Evolutionary conservation across 2,888 invertebrate species (phyloP).

Genomic region (Dolichomitus sp.): DNA sequence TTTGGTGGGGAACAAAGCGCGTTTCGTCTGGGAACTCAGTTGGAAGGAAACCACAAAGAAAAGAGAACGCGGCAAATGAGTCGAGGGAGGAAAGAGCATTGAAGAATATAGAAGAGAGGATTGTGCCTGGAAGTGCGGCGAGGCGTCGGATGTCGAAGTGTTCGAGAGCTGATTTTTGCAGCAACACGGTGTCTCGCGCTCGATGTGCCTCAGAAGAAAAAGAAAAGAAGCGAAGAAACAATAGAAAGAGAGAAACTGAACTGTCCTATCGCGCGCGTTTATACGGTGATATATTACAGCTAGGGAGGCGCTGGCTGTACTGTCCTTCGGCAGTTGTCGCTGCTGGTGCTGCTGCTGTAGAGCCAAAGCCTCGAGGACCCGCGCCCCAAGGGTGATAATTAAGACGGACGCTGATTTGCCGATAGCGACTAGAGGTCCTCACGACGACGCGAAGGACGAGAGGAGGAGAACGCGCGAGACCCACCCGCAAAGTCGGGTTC

Average conservation of each 20-base stretch:
- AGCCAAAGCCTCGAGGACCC: conserved; percentile 50
- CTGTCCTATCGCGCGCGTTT: conserved; percentile 44
- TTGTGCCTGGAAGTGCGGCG: conserved; percentile 7
- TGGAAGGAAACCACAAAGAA: conserved; percentile 20
- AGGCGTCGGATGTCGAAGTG: conserved; percentile 2
- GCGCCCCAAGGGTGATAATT: conserved; percentile 83
- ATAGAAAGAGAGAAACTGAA: conserved; percentile 2
- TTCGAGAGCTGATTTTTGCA: conserved; percentile 26
- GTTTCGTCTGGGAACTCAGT: conserved; percentile 19
- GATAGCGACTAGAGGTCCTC: conserved; percentile 75
- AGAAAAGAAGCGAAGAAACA: conserved; percentile 1
- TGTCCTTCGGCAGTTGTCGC: conserved; percentile 43
- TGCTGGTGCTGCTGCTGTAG: conserved; percentile 25
- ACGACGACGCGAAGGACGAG: conserved; percentile 61
- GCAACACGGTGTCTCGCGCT: conserved; percentile 9
- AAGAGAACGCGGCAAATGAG: conserved; percentile 17
- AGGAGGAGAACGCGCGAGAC: conserved; percentile 59
- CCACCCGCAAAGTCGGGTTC: conserved; percentile 73
- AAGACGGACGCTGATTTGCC: conserved; percentile 85
- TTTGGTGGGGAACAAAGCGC: conserved; percentile 39
- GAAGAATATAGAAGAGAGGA: neutral
- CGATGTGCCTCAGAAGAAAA: conserved; percentile 36
- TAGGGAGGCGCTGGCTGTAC: conserved; percentile 47
- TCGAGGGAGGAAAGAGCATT: conserved; percentile 7
- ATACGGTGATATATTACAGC: conserved; percentile 51